Evolutionary conservation across 2,888 invertebrate species (phyloP).

Genomic region (Oscheius sp.): DNA sequence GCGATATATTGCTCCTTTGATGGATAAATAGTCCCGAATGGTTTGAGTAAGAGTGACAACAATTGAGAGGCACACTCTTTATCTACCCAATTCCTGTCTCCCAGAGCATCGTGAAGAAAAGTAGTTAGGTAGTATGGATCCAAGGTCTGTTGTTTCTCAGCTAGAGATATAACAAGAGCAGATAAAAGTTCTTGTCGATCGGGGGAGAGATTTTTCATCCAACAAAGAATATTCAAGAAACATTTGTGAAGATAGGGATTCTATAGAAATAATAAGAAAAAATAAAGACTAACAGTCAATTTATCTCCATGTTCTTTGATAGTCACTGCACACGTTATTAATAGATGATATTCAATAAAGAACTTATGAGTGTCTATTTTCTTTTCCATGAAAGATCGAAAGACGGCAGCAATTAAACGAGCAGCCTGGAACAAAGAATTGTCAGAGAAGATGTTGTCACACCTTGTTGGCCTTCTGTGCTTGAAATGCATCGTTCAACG

Average conservation of each 20-base stretch:
- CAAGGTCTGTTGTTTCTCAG: constrained; percentile 13
- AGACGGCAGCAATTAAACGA: constrained; percentile 6
- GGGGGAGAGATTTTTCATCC: constrained; percentile 15
- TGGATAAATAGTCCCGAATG: constrained; percentile 1
- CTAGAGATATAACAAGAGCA: constrained; percentile 17
- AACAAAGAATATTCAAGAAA: constrained; percentile 18
- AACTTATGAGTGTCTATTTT: constrained; percentile 20
- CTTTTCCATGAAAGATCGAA: constrained; percentile 27
- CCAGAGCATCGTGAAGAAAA: constrained; percentile 25
- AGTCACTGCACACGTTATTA: constrained; percentile 11
- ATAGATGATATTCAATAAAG: constrained; percentile 21
- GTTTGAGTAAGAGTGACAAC: constrained; percentile 1
- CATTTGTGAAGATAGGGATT: constrained; percentile 27
- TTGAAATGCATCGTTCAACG: constrained; percentile 6
- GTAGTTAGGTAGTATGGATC: constrained; percentile 22
- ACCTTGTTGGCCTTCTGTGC: constrained; percentile 27
- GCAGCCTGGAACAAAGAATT: constrained; percentile 14
- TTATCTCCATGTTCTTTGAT: constrained; percentile 32
- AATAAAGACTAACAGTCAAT: constrained; percentile 8
- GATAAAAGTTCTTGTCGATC: constrained; percentile 28
- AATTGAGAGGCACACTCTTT: constrained; percentile 7
- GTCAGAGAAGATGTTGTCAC: neutral
- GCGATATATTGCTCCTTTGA: constrained; percentile 1
- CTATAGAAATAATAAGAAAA: constrained; percentile 11
- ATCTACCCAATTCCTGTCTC: constrained; percentile 29